phyloP scores from a whole-genome alignment of 2,888 invertebrate genomes.

The Myathropa florea region DNA sequence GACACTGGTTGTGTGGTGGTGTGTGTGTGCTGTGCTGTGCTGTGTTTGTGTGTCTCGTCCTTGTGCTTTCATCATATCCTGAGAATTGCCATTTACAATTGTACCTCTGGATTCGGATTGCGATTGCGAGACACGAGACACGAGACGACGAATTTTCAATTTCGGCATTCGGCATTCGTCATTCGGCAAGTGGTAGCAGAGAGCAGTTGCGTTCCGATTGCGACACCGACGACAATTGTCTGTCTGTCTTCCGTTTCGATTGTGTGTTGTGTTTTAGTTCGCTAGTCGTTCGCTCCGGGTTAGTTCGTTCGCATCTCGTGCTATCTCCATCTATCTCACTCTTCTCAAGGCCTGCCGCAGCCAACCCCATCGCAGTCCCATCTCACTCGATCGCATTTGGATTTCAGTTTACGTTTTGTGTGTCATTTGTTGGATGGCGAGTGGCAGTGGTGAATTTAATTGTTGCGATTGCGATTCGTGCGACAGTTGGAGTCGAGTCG shows the following conservation, averaged over 20 bases:
- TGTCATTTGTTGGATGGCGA: slow-evolving; percentile 57
- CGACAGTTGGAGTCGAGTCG: slow-evolving; percentile 71
- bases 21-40: background rate
- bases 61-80: slow-evolving; percentile 1
- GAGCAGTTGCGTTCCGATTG: slow-evolving; percentile 65
- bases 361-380: background rate
- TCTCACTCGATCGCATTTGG: background rate
- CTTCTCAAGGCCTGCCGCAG: too few species aligned
- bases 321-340: slow-evolving; percentile 14
- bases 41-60: slow-evolving; percentile 30
- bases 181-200: slow-evolving; percentile 16
- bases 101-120: slow-evolving; percentile 54
- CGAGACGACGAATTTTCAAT: slow-evolving; percentile 57
- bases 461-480: slow-evolving; percentile 69
- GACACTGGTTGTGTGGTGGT: slow-evolving; percentile 6
- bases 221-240: slow-evolving; percentile 67
- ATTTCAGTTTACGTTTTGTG: background rate
- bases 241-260: slow-evolving; percentile 34
- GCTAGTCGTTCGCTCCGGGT: too few species aligned
- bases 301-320: slow-evolving; percentile 13
- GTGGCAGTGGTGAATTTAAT: slow-evolving; percentile 68
- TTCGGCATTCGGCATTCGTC: slow-evolving; percentile 10
- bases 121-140: slow-evolving; percentile 39
- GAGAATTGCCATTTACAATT: slow-evolving; percentile 66
- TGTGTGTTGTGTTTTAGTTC: slow-evolving; percentile 38